Evolutionary conservation across 1,140 invertebrate species (phyloP), one percentile per base, ranked within the genome.

Genomic region (Hyphantria cunea): DNA sequence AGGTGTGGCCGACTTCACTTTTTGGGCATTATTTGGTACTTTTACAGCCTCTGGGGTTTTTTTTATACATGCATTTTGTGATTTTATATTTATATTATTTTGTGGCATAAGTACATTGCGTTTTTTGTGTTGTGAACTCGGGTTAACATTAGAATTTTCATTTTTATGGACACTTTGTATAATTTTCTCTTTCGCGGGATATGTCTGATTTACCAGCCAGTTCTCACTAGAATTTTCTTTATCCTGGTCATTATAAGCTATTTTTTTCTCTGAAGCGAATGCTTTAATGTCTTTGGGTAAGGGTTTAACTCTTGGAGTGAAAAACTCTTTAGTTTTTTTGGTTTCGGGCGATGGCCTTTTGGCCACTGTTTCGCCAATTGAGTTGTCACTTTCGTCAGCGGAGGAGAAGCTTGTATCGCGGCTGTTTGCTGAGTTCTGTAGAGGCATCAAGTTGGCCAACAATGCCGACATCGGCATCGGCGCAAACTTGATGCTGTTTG

Each of bases 401-500:
- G 78, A 71, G 3, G 52, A 64, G 63, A 80, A 82, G 72, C 78
- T 85, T 7, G 66, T 61, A 25, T 87, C 83, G 14, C 81, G 76
- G 50, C 72, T 82, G 9, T 84, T 67, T n/a, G 62, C 49, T 15
- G 74, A 62, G 25, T 75, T 70, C 63, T 89, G 76, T 25, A 90
- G 60, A 33, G 80, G 77, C 74, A 80, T 77, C 58, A 91, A 80
- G 65, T 88, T 86, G 0, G 86, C 84, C 7, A 91, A 65, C 51
- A 91, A 76, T 44, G 83, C 85, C 37, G 85, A 85, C 78, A 91
- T 84, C 11, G 88, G 86, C 78, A 91, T 80, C 31, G 90, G 90
- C n/a, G 75, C 77, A 68, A 87, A 87, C 62, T 90, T 91, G 34
- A 80, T 80, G 63, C 84, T 89, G 62, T 90, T 90, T 5, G 86